Percentiles rank a stretch among this genome's conserved stretches.
Evolutionary conservation across 2,888 invertebrate genomes (phyloP).

Genomic region (Thyatira batis): DNA sequence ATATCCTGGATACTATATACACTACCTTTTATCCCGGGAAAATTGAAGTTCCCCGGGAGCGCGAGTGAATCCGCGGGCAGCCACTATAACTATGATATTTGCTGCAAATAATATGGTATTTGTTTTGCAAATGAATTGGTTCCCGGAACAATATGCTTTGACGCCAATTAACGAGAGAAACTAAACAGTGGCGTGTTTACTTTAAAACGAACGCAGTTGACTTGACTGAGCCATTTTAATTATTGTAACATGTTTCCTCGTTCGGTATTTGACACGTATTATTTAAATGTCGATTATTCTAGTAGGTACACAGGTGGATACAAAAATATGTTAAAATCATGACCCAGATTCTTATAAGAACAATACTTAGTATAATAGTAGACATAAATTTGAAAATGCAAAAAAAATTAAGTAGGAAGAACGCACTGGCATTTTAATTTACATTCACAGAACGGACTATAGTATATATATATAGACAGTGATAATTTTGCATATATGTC

Average conservation of each 20-base stretch:
- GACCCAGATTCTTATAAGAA: background rate
- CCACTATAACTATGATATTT: background rate
- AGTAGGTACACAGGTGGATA: background rate
- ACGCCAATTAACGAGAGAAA: constrained; percentile 57
- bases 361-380: no score
- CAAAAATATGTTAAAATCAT: background rate
- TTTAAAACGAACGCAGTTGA: constrained; percentile 29
- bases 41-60: no score
- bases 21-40: no score
- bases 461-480: no score
- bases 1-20: no score
- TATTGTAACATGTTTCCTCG: background rate
- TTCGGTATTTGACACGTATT: constrained; percentile 7
- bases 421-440: no score
- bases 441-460: no score
- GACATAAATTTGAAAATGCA: no score
- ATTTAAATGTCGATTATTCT: background rate
- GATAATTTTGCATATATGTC: no score
- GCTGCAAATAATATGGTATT: constrained; percentile 29
- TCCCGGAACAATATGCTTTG: constrained; percentile 54
- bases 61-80: no score
- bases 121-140: constrained; percentile 56
- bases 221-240: constrained; percentile 17
- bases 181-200: constrained; percentile 42
- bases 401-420: no score